Conservation (phyloP, 2,113 vertebrate genomes). For the Eclectus roratus region DNA sequence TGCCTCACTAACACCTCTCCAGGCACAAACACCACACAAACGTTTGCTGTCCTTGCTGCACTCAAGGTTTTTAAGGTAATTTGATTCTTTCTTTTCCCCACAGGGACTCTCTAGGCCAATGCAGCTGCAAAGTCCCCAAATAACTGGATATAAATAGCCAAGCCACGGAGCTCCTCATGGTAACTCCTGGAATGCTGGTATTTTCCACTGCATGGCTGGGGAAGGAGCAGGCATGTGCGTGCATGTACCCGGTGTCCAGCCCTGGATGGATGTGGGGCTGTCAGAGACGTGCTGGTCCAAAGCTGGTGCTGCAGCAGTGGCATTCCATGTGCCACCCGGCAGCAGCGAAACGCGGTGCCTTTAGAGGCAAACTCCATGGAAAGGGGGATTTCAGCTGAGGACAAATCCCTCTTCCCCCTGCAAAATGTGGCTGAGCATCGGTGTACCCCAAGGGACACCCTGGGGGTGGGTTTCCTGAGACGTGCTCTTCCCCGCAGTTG, state of each 20-base stretch:
- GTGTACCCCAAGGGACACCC: background rate
- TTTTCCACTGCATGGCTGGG: background rate
- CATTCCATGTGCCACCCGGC: background rate
- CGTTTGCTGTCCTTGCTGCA: background rate
- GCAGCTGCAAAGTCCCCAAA: constrained; percentile 17
- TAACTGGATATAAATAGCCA: constrained; percentile 36
- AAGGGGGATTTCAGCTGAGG: background rate
- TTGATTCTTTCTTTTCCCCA: background rate
- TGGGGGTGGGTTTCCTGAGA: background rate
- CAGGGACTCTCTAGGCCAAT: background rate
- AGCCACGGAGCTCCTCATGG: background rate
- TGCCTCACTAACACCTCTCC: background rate
- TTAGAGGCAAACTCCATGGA: background rate
- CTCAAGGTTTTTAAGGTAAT: background rate
- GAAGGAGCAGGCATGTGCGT: background rate
- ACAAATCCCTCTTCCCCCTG: background rate
- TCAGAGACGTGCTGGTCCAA: background rate
- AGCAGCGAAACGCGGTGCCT: rapidly evolving
- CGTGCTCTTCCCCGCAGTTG: background rate
- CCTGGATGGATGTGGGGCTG: background rate
- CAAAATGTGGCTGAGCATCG: rapidly evolving
- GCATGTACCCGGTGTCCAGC: background rate
- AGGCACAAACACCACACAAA: background rate
- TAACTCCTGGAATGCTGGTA: constrained; percentile 40
- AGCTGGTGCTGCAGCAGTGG: background rate